Conservation (phyloP, 2,113 vertebrate species). For the Etheostoma spectabile region DNA sequence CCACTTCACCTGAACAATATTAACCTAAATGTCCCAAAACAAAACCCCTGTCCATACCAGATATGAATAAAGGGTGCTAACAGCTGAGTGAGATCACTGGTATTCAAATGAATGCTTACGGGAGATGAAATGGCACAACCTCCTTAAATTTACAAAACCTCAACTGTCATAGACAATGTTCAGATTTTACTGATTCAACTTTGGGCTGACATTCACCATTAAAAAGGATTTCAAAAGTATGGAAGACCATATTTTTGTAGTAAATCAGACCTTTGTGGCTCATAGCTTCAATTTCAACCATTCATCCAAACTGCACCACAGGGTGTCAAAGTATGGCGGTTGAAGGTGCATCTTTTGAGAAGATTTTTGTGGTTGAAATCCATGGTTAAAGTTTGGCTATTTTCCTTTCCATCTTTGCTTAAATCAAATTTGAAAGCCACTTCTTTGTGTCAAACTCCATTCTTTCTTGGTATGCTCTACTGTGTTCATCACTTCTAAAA, state of each 20-base stretch:
- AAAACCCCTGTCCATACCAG: neutral
- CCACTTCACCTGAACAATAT: neutral
- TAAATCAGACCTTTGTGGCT: slow-evolving; percentile 8
- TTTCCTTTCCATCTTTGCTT: slow-evolving; percentile 10
- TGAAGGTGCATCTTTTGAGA: neutral
- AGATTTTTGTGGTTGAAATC: slow-evolving; percentile 6
- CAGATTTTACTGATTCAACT: slow-evolving; percentile 7
- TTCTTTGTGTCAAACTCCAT: slow-evolving; percentile 43
- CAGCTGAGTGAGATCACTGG: slow-evolving; percentile 17
- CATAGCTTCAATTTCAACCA: neutral
- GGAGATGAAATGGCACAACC: slow-evolving; percentile 19
- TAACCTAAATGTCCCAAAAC: neutral
- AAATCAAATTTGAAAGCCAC: slow-evolving; percentile 43
- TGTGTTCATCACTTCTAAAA: slow-evolving; percentile 44
- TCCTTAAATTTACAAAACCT: slow-evolving; percentile 35
- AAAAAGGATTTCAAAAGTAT: slow-evolving; percentile 4
- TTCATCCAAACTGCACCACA: neutral
- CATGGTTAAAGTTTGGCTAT: neutral
- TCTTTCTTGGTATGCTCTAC: too few relatives aligned
- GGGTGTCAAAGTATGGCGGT: neutral
- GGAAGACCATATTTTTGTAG: slow-evolving; percentile 25
- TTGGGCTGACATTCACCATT: slow-evolving; percentile 13
- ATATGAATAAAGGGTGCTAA: neutral
- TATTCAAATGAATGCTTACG: slow-evolving; percentile 22
- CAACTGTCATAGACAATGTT: slow-evolving; percentile 22